Percentiles rank a stretch among this genome's conserved stretches.
Conservation (phyloP, 23 tunicate species). For the Ciona savignyi region DNA sequence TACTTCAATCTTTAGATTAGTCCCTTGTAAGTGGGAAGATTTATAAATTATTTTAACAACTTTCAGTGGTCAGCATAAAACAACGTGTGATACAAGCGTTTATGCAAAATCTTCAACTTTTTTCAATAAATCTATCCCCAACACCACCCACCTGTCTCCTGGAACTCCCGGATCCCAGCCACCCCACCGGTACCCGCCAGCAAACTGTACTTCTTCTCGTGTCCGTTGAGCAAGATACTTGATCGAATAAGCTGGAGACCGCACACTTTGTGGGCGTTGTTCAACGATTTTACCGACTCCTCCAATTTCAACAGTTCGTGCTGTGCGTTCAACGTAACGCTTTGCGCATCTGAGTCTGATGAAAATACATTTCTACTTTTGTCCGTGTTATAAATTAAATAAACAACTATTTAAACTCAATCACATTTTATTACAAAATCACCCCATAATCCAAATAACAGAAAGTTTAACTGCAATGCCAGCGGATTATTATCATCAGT, state of each 20-base stretch:
- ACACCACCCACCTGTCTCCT: conserved; percentile 52
- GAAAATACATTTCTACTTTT: no score
- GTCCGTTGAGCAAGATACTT: conserved; percentile 42
- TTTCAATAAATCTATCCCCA: not conserved
- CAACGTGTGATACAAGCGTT: not conserved
- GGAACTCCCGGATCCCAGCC: conserved; percentile 82
- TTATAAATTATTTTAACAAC: no score
- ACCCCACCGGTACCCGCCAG: conserved; percentile 59
- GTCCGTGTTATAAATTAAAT: no score
- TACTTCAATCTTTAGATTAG: no score
- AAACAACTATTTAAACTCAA: no score
- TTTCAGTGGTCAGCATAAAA: no score
- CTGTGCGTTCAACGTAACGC: conserved; percentile 72
- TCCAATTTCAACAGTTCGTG: conserved; percentile 60
- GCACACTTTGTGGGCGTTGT: conserved; percentile 30
- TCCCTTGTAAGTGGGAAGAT: no score
- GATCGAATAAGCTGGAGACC: conserved; percentile 28
- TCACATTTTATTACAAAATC: no score
- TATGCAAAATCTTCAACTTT: not conserved
- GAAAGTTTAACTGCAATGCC: no score
- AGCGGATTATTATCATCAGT: no score
- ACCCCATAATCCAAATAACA: no score
- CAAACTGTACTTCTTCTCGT: conserved; percentile 56
- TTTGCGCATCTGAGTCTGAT: conserved; percentile 64
- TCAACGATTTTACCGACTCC: conserved; percentile 33